Evolutionary conservation across 2,113 vertebrate species (phyloP).

Genomic region (Vireo altiloquus): DNA sequence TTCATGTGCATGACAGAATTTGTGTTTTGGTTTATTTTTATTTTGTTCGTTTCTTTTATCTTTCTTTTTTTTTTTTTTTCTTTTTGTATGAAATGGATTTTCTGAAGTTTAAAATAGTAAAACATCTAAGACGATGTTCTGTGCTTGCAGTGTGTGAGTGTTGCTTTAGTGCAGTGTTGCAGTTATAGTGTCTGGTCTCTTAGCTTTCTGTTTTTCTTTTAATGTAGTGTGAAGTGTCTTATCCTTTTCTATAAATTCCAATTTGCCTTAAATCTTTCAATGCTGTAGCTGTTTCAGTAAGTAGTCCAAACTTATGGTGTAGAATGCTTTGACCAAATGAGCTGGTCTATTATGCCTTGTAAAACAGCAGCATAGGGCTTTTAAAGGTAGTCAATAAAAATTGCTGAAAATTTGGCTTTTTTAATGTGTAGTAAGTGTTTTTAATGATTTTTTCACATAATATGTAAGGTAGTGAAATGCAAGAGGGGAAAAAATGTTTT

Average conservation of each 20-base stretch:
- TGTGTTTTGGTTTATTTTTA: slow-evolving; percentile 80
- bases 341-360: slow-evolving; percentile 87
- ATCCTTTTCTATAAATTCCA: slow-evolving; percentile 86
- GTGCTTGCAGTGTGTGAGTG: slow-evolving; percentile 96
- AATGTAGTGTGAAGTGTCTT: slow-evolving; percentile 84
- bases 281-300: slow-evolving; percentile 88
- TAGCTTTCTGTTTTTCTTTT: slow-evolving; percentile 81
- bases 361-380: slow-evolving; percentile 89
- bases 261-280: slow-evolving; percentile 97
- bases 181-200: slow-evolving; percentile 79
- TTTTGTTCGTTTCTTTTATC: slow-evolving; percentile 71
- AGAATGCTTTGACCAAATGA: slow-evolving; percentile 83
- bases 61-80: not conserved
- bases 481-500: slow-evolving; percentile 79
- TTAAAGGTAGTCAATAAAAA: slow-evolving; percentile 89
- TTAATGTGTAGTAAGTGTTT: slow-evolving; percentile 87
- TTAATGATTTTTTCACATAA: slow-evolving; percentile 84
- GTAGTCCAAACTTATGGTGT: slow-evolving; percentile 83
- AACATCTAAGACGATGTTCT: slow-evolving; percentile 81
- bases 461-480: slow-evolving; percentile 83
- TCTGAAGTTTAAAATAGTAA: slow-evolving; percentile 77
- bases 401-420: slow-evolving; percentile 86
- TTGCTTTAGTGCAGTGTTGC: slow-evolving; percentile 87
- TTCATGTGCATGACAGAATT: slow-evolving; percentile 88
- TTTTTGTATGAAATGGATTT: slow-evolving; percentile 77